Evolutionary conservation across 2,797 vertebrate genomes (phyloP), one percentile per base, ranked within the genome.

Genomic region (Cossypha polioptera): DNA sequence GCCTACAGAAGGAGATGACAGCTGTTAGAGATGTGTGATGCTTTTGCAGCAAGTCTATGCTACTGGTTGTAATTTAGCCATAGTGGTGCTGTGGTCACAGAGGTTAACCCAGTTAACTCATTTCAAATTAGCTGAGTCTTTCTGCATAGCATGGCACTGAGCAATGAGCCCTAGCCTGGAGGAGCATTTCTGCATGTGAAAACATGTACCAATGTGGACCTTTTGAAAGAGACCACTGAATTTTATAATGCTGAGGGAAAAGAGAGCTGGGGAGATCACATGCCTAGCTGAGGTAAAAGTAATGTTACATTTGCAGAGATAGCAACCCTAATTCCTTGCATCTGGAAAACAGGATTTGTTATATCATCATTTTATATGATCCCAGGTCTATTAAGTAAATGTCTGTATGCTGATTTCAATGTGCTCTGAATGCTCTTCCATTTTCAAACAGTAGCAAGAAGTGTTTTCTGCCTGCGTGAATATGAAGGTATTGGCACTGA

Each of bases 51-150:
- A 66, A 94, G 66, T 75, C 82, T 86, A 4, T 72, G 86, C 63
- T 92, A 93, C 92, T 90, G 82, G 73, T 81, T 95, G 73, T 69
- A 94, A 92, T 94, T 94, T 95, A 95, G 79, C 76, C 66, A 51
- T 66, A 88, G 79, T 73, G 62, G 66, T 81, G 66, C 58, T 95
- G 93, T 92, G 95, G 90, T 93, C 88, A 90, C 75, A 95, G 88
- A 95, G 92, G 90, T 94, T 96, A 95, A 95, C 83, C 90, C 91
- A 92, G 94, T 92, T 91, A 94, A 91, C 93, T 92, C 66, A 69
- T 88, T 88, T 90, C 71, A 93, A 88, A 90, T 91, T 94, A 95
- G 69, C 83, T n/a, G 43, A 92, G 73, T 65, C 79, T 94, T 91
- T 81, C 90, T 90, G 58, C 58, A 11, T 67, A 93, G 26, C 72